Evolutionary conservation across 1,140 invertebrate species (phyloP), one percentile per base, ranked within the genome.

Genomic region (Scaptodrosophila lebanonensis): DNA sequence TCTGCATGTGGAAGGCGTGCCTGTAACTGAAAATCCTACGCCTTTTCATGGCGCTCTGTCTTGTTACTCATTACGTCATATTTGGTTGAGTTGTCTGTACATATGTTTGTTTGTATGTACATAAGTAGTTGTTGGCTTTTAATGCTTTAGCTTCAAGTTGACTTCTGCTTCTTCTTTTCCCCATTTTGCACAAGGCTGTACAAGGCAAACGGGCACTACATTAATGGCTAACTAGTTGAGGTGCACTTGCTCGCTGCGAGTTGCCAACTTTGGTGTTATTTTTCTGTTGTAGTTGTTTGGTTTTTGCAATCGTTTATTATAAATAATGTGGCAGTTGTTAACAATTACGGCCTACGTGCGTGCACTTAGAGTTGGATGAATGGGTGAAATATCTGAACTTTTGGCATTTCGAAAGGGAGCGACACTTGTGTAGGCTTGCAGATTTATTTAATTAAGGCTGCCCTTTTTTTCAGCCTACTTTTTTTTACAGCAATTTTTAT

Each of bases 181-280:
- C n/a, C n/a, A n/a, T n/a, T 75, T 51, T 38, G 73, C 73, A 66
- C 66, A 83, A 83, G 77, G 77, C 73, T 83, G 77, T 66, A 76
- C 77, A 83, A 83, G 79, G 77, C 68, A 77, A 83, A 77, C 77
- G 58, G 65, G 79, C 69, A 60, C 68, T 79, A 79, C 73, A 73
- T 73, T 77, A 79, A 77, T 79, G 70, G 73, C 32, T 71, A 79
- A 69, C 73, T 79, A 66, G 75, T 73, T 45, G 36, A 25, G 42
- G 44, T 53, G 73, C 73, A 77, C 73, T 77, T 77, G 73, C 66
- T 44, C 51, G 36, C 72, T 44, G 35, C 45, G 49, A 66, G 48
- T 47, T 33, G 12, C 64, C 72, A 79, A 65, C 60, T 79, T 58
- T 66, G 75, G 64, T 0, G 12, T 15, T 39, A 56, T 54, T 15